A percentile compares a stretch with the other conserved stretches of the same genome.
Conservation (phyloP, 2,888 invertebrate genomes). For the Pristionchus fissidentatus region DNA sequence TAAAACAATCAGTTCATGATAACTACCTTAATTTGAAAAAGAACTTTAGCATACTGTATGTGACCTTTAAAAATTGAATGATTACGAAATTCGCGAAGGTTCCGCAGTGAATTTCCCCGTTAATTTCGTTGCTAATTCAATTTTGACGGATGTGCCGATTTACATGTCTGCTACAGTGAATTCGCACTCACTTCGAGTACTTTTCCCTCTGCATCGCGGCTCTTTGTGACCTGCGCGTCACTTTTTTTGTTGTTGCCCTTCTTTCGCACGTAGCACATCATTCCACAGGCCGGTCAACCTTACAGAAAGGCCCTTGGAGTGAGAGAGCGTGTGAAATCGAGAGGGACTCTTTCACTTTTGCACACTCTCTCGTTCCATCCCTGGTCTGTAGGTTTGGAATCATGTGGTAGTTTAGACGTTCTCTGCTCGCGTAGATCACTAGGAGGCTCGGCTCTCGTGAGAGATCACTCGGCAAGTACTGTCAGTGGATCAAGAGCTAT, state of each 20-base stretch:
- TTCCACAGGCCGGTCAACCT: too few relatives aligned
- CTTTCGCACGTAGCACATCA: too few relatives aligned
- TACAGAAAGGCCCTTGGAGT: too few relatives aligned
- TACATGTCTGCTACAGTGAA: slow-evolving; percentile 1
- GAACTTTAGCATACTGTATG: neutral
- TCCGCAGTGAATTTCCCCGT: neutral
- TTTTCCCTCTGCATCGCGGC: neutral
- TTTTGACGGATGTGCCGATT: neutral
- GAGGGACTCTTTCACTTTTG: neutral
- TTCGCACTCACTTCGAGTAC: neutral
- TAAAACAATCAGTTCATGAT: neutral
- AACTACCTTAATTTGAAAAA: neutral
- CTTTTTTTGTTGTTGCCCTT: too few relatives aligned
- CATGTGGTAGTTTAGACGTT: neutral
- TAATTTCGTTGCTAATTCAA: neutral
- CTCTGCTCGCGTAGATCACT: slow-evolving; percentile 6
- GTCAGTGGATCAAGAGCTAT: too few relatives aligned
- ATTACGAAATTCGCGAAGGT: neutral
- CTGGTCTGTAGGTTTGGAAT: too few relatives aligned
- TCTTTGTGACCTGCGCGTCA: neutral
- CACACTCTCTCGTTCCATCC: neutral
- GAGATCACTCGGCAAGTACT: too few relatives aligned
- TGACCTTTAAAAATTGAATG: neutral
- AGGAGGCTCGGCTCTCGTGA: neutral
- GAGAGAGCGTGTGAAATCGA: too few relatives aligned